Base-by-base conservation (phyloP, 2,888 invertebrate genomes). In the Calameuta filiformis region DNA sequence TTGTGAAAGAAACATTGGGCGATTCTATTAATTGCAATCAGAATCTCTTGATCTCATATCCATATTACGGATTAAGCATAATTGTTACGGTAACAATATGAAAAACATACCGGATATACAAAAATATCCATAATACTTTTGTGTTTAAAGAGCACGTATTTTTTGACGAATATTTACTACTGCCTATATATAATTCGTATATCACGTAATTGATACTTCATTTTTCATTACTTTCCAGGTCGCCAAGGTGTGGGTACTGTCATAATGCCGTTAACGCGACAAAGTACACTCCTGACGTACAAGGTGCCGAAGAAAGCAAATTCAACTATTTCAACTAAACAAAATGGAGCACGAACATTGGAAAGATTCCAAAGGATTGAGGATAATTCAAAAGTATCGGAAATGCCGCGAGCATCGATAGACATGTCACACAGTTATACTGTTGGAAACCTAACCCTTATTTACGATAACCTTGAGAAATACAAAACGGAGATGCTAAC, bases 211-310 rank as follows among this genome's bases (percentile, higher is more conserved):
- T 40, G 6, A 40, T 40, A 1, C 40, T 15, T 40, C 15, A 40
- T 4, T 40, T 40, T 40, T 40, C 15, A 15, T 15, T 40, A 15
- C 15, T 37, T 80, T 79, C 82, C 87, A 80, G 92, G 92, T 9
- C 80, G 85, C 4, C 79, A 83, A 15, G 92, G 92, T n/a, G 81
- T 86, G 4, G 84, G 79, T 1, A 81, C 77, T 4, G 85, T 82
- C 1, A 78, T 81, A 23, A 83, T 88, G 74, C 80, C 86, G 0
- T 12, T 56, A 0, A 37, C 77, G 11, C 23, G 33, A 11, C 79
- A 77, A 9, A 82, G 81, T n/a, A 77, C 85, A 30, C 69, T 89
- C 30, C 78, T 90, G 68, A 76, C 88, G 35, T 76, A 79, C 1
- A 79, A 82, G 12, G 86, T 90, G 1, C 85, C 86, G 11, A 88